Base-by-base conservation (phyloP, 2,888 invertebrate genomes). In the Gari tellinella region DNA sequence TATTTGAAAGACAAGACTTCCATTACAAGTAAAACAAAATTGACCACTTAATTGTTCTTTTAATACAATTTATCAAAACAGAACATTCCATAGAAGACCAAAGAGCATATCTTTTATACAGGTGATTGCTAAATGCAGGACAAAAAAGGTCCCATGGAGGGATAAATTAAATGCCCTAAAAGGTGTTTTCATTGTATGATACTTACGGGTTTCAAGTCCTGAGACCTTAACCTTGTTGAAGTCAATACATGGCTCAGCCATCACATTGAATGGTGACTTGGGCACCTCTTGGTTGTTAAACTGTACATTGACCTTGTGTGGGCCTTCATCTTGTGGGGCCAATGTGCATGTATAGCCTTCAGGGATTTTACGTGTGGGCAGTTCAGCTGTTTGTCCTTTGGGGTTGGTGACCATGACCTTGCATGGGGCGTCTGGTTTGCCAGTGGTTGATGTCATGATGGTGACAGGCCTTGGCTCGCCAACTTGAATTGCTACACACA, bases 331-430 rank as follows among this genome's bases (percentile, higher is more conserved):
- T 25, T 84, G 75, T 12, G 92, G 89, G 25, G 88, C 86, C 82
- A 92, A 91, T 40, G 87, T 86, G 53, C 91, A 90, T 10, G 81
- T 84, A 76, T 87, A 89, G 37, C 96, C 97, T 87, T 96, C 96
- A 72, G 95, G 94, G 0, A 95, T 95, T n/a, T 96, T 95, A 86
- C 95, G 95, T 19, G 96, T 94, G 86, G 95, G 95, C 1, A 96
- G 95, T 89, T 95, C 95, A 43, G 95, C 94, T 62, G 95, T 88
- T 72, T 90, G 81, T 15, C 91, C 90, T 56, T 79, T 83, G 1
- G 91, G 91, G 25, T 86, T 86, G 21, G 75, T 84, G 19, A 91
- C 90, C 57, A 84, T 82, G 17, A 84, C 80, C 51, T 65, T 79
- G 67, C 81, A 79, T 52, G 84, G 81, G 17, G 72, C 72, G 51